Percentiles rank a stretch among this genome's conserved stretches.
Evolutionary conservation across 2,797 vertebrate species (phyloP).

Genomic region (Xerus rutilus): DNA sequence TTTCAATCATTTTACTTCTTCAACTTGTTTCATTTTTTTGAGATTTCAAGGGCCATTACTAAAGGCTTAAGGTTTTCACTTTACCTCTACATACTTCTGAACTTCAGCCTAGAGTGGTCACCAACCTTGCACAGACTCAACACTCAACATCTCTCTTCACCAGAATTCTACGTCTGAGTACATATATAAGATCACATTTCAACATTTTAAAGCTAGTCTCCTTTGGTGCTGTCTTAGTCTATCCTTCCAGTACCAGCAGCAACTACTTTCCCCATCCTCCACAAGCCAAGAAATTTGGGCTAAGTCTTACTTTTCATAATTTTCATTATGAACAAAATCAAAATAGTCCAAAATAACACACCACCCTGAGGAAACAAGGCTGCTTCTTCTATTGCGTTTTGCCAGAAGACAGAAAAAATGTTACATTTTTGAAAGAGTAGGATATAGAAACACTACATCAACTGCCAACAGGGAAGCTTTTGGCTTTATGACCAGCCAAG

Average conservation of each 20-base stretch:
- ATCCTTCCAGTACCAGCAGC: background rate
- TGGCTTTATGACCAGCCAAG: background rate
- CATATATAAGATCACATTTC: background rate
- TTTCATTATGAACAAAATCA: slow-evolving; percentile 37
- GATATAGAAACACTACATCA: background rate
- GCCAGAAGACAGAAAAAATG: background rate
- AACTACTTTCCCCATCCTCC: background rate
- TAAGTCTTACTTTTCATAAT: slow-evolving; percentile 45
- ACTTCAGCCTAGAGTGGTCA: background rate
- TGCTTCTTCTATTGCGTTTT: slow-evolving; percentile 9
- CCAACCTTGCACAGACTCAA: background rate
- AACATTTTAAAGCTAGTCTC: slow-evolving; percentile 11
- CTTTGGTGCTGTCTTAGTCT: background rate
- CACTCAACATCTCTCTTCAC: background rate
- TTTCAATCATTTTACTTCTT: slow-evolving; percentile 57
- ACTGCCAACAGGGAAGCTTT: background rate
- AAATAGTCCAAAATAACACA: slow-evolving; percentile 30
- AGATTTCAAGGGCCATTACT: slow-evolving; percentile 46
- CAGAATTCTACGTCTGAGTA: slow-evolving; percentile 3
- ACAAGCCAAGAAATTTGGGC: background rate
- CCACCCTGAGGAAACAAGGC: background rate
- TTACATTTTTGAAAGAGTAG: background rate
- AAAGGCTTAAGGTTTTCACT: background rate
- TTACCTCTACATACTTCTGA: slow-evolving; percentile 50
- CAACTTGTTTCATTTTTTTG: slow-evolving; percentile 56